Evolutionary conservation across 2,888 invertebrate genomes (phyloP), one percentile per base, ranked within the genome.

Genomic region (Xestia sexstrigata): DNA sequence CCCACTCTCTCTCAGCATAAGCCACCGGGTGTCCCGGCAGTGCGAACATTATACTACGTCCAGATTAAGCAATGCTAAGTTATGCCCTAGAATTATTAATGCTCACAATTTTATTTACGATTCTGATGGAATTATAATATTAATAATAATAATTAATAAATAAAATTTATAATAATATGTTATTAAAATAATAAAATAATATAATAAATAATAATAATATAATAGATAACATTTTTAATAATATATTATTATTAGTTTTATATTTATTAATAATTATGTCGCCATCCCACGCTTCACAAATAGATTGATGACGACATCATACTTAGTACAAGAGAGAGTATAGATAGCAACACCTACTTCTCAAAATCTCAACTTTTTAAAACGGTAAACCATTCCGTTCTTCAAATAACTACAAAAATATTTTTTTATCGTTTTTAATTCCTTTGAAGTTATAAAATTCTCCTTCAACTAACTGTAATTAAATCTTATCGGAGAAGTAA

Each of bases 401-500:
- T 49, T 74, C 49, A 66, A 74, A 65, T 9, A 5, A 65, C 49
- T 9, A 45, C 39, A 5, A 13, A 65, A 65, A 65, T 30, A 65
- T 81, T 47, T 73, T 73, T 81, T 66, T 75, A 66, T 20, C 17
- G 26, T 55, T 23, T 42, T 79, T n/a, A 76, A 69, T 69, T 58
- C 26, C 45, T 78, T 83, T 30, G 42, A 78, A 58, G 45, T 47
- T 30, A 45, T 52, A 42, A 62, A 67, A 67, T 23, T 30, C 23
- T 58, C n/a, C 0, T 62, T 52, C 45, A 68, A 68, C 55, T 70
- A 42, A 67, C 35, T 39, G 75, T 81, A 47, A 80, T 75, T 70
- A 82, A 68, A 80, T 80, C 68, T 80, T 82, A 84, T 84, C 75
- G 15, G 62, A 60, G 49, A 63, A 70, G 62, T 66, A 70, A 83